phyloP scores from a whole-genome alignment of 2,797 vertebrate genomes.

The Hemitrygon akajei region DNA sequence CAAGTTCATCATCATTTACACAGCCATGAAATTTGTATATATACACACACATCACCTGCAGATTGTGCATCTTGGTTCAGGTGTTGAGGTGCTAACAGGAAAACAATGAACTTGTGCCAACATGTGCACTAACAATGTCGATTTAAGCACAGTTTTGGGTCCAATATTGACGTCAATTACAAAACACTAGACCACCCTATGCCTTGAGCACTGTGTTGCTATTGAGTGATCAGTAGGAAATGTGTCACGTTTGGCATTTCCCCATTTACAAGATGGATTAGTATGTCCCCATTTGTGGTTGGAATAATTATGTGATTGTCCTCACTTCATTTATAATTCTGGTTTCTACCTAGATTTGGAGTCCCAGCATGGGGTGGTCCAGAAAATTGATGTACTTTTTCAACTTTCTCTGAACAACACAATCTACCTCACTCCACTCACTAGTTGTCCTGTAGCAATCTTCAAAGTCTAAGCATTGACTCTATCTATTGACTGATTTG shows the following conservation, averaged over 20 bases:
- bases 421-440: neutral
- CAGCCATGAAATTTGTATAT: no score
- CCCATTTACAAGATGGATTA: neutral
- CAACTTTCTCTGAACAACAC: neutral
- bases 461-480: neutral
- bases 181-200: neutral
- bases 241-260: neutral
- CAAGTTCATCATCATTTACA: no score
- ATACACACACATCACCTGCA: no score
- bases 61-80: no score
- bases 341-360: neutral
- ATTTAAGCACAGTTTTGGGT: neutral
- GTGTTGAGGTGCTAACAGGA: no score
- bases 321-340: neutral
- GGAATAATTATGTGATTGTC: neutral
- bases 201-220: neutral
- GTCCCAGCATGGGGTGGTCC: neutral
- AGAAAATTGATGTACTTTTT: neutral
- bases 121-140: no score
- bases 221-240: neutral
- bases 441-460: neutral
- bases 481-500: neutral
- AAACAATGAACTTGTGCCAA: no score
- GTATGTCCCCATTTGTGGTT: neutral
- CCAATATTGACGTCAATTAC: neutral